These are phyloP conservation scores for Sussaba pulchella DNA, from an alignment of 2,888 invertebrate genomes.

Conservation along the genomic window DNA sequence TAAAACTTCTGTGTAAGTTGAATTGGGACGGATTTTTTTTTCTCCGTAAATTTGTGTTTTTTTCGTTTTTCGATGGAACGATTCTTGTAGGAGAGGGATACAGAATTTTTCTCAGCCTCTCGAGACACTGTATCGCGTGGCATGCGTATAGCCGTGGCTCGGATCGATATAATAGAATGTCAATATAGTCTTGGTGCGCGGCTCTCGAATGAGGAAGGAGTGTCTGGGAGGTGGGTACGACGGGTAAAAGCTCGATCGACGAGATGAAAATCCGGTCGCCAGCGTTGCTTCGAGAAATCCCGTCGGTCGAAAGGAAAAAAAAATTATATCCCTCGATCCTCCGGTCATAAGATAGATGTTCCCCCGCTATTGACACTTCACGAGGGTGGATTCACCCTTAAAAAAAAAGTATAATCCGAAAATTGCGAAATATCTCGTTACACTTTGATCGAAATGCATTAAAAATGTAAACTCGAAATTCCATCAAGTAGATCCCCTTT, in stretches of 20 bases:
- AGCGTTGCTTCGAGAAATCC: conserved; percentile 1
- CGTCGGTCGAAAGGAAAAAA: conserved; percentile 15
- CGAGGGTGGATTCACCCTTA: background rate
- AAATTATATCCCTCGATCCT: conserved; percentile 8
- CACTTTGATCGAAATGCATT: background rate
- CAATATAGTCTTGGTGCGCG: conserved; percentile 39
- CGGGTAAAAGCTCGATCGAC: conserved; percentile 28
- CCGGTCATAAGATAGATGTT: background rate
- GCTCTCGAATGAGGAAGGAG: conserved; percentile 13
- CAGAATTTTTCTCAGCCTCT: conserved; percentile 19
- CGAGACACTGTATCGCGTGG: background rate
- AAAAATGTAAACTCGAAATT: background rate
- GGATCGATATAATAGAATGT: conserved; percentile 50
- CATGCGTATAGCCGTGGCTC: conserved; percentile 4
- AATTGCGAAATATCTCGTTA: background rate
- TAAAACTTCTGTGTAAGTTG: background rate
- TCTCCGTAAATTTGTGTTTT: background rate
- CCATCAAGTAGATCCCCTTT: background rate
- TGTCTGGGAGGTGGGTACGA: conserved; percentile 9
- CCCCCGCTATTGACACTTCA: background rate
- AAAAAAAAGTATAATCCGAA: background rate
- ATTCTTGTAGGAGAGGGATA: background rate
- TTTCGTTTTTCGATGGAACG: conserved; percentile 4
- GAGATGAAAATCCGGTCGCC: conserved; percentile 30
- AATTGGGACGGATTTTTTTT: background rate